Base-by-base conservation (phyloP, 1,140 invertebrate genomes). In the Tetraneura akinire region DNA sequence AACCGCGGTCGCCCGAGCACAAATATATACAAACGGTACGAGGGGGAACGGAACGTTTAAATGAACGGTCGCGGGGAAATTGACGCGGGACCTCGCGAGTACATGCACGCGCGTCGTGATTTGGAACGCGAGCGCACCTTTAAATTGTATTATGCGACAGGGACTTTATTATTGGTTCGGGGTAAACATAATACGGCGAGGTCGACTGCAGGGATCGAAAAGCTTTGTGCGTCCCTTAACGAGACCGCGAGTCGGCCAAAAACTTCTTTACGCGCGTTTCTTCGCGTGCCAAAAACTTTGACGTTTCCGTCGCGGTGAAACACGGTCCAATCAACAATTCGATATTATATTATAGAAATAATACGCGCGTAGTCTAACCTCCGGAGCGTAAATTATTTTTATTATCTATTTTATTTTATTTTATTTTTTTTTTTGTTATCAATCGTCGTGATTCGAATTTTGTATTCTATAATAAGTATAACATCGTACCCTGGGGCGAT, bases 121-220 rank as follows among this genome's bases (percentile, higher is more conserved):
- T 76, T 37, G 29, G 73, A 55, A 45, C 18, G 5, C 18, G 18
- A n/a, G 73, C 57, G 53, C 32, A 37, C 51, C 53, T 76, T 55
- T 57, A 60, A 76, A 76, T 76, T 76, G 32, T 76, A 76, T 76
- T 76, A 76, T 4, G 32, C 49, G 29, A 18, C n/a, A n/a, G 11
- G 26, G 42, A 57, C 57, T 32, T 29, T 76, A 76, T 76, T 76
- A 76, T 76, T 76, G 73, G 53, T 76, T 76, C 57, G 5, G 29
- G 73, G 73, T 55, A 76, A 76, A 74, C 57, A n/a, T n/a, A n/a
- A 57, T 55, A 76, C 53, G 18, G 23, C 68, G 23, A 37, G 32
- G 42, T 70, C 49, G n/a, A n/a, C n/a, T n/a, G 21, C 73, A 21
- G 3, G n/a, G 57, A 76, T 76, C 73, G 45, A 42, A 76, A 76